Evolutionary conservation across 2,888 invertebrate species (phyloP), one percentile per base, ranked within the genome.

Genomic region (Sinohyriopsis cumingii): DNA sequence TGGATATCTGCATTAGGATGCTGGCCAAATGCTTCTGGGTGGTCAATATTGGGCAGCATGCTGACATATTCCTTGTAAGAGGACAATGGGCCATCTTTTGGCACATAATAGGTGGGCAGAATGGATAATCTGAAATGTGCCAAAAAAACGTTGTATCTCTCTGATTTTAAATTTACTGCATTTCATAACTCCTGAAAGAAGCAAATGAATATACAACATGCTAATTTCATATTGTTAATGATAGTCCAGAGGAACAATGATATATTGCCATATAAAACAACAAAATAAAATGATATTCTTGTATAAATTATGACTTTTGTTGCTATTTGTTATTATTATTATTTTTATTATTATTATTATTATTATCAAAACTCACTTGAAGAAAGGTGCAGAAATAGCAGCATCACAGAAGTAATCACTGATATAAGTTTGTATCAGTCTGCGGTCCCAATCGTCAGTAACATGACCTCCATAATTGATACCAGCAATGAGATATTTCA

Each of bases 391-490:
- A n/a, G 91, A 92, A 24, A 94, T 88, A 3, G 93, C 92, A 45
- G 94, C 93, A 65, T 94, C 94, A 83, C 93, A 93, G 90, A 95
- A 96, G 91, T 93, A 95, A 89, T 95, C 94, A 88, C 94, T 94
- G 83, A 96, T 94, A 87, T 96, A 96, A 0, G 95, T 95, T 77
- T 93, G 92, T 33, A 96, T 91, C 45, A 96, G 92, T 24, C 96
- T 91, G 75, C 94, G 91, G 90, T 93, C 93, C 93, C 93, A 94
- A 84, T 94, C 93, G 87, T 94, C 94, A 2, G 94, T 94, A 82
- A 94, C 93, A 89, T 95, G 95, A 0, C 96, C 96, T 55, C 96
- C 96, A 88, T 96, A 96, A 91, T 95, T 96, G 78, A 96, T 95
- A 81, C 94, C 95, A 0, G 96, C 95, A 87, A 96, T 95, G 73